A percentile compares a stretch with the other conserved stretches of the same genome.
These are phyloP conservation scores for Myotis brandtii DNA, from an alignment of 2,113 vertebrate species.

Conservation along the genomic window DNA sequence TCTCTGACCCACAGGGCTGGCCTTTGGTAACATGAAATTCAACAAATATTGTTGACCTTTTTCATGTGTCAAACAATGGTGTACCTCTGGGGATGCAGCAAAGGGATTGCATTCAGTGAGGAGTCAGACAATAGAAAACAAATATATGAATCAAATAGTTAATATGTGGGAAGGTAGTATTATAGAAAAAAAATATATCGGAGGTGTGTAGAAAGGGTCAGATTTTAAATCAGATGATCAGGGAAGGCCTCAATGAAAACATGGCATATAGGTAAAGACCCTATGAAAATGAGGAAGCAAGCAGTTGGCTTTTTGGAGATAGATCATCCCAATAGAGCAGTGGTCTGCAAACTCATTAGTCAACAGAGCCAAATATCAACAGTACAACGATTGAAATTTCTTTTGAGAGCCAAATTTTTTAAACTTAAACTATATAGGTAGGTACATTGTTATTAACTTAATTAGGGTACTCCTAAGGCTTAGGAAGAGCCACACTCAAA, in stretches of 20 bases:
- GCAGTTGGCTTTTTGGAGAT: background rate
- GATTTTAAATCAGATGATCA: constrained; percentile 1
- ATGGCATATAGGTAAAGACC: background rate
- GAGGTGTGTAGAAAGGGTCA: background rate
- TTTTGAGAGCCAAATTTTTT: too few species aligned
- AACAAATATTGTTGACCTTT: constrained; percentile 14
- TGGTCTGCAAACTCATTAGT: too few species aligned
- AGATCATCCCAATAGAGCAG: background rate
- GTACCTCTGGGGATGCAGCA: background rate
- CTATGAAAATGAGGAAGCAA: background rate
- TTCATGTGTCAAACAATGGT: background rate
- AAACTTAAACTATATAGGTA: too few species aligned
- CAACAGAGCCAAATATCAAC: too few species aligned
- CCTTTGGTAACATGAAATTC: background rate
- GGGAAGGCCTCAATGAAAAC: background rate
- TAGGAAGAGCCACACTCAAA: too few species aligned
- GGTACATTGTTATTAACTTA: too few species aligned
- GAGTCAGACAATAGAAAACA: background rate
- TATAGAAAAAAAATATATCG: background rate
- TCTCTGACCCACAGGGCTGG: background rate
- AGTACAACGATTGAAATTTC: too few species aligned
- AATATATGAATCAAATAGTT: background rate
- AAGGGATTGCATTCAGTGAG: background rate
- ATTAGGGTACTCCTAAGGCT: too few species aligned
- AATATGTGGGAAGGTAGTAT: background rate